Percentiles rank a stretch among this genome's conserved stretches.
These are phyloP conservation scores for Watsonalla cultraria DNA, from an alignment of 2,888 invertebrate species.

Conservation along the genomic window DNA sequence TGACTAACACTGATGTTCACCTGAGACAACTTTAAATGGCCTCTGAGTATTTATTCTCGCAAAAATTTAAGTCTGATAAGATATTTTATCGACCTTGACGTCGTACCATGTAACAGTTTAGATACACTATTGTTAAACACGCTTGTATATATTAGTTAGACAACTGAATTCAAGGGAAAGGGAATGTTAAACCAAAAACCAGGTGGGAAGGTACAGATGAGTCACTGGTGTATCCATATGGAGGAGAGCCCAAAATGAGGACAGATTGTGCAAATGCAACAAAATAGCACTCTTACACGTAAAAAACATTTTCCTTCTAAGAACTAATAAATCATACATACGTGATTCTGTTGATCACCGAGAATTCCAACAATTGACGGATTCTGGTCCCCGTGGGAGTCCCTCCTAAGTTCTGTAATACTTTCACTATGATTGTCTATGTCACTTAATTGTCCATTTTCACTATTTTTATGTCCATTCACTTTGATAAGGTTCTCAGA, in stretches of 20 bases:
- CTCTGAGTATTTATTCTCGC: constrained; percentile 32
- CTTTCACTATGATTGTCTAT: constrained; percentile 31
- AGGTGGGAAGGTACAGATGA: constrained; percentile 20
- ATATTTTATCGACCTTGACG: constrained; percentile 42
- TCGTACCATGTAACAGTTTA: background rate
- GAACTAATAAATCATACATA: constrained; percentile 42
- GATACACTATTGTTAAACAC: constrained; percentile 9
- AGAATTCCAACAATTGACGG: constrained; percentile 75
- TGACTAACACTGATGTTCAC: constrained; percentile 40
- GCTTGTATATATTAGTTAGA: constrained; percentile 5
- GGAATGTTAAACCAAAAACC: constrained; percentile 11
- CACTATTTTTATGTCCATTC: constrained; percentile 40
- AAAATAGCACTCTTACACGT: background rate
- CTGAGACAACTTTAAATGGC: constrained; percentile 47
- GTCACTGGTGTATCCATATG: constrained; percentile 25
- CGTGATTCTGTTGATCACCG: constrained; percentile 74
- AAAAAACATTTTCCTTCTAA: background rate
- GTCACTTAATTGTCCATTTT: constrained; percentile 31
- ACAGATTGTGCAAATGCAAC: background rate
- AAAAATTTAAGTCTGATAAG: constrained; percentile 51
- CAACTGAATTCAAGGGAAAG: constrained; percentile 14
- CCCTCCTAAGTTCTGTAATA: constrained; percentile 42
- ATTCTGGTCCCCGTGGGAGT: constrained; percentile 63
- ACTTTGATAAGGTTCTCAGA: constrained; percentile 26
- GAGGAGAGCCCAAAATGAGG: constrained; percentile 15